Evolutionary conservation across 2,888 invertebrate genomes (phyloP).

Genomic region (Machimus atricapillus): DNA sequence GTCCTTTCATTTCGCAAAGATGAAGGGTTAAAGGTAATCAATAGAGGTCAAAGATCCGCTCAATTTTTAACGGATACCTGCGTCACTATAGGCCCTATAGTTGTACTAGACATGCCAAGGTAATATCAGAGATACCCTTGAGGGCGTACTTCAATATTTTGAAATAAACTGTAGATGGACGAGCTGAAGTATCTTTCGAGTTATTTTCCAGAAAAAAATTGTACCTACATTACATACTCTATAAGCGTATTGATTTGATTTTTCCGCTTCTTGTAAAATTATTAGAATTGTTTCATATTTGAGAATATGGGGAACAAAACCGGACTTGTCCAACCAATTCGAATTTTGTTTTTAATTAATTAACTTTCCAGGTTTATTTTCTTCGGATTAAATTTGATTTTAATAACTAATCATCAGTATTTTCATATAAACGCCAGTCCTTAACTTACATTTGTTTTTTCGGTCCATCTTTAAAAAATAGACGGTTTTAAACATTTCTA

Average conservation of each 20-base stretch:
- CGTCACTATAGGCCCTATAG: background rate
- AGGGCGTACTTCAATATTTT: background rate
- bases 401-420: too few species aligned
- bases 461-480: background rate
- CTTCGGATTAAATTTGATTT: too few species aligned
- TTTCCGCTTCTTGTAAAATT: too few species aligned
- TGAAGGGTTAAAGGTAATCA: conserved; percentile 22
- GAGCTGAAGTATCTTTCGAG: background rate
- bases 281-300: too few species aligned
- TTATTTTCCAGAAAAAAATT: background rate
- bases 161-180: background rate
- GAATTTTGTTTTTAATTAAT: too few species aligned
- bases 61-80: conserved; percentile 10
- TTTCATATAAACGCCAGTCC: too few species aligned
- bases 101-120: background rate
- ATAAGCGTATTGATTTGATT: background rate
- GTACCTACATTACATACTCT: background rate
- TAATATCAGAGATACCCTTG: background rate
- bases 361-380: too few species aligned
- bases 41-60: background rate
- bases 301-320: too few species aligned
- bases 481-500: background rate
- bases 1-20: background rate
- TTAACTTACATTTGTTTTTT: too few species aligned
- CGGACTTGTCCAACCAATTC: too few species aligned